phyloP scores from a whole-genome alignment of 1,140 invertebrate genomes.

The Drosophila murphyi region DNA sequence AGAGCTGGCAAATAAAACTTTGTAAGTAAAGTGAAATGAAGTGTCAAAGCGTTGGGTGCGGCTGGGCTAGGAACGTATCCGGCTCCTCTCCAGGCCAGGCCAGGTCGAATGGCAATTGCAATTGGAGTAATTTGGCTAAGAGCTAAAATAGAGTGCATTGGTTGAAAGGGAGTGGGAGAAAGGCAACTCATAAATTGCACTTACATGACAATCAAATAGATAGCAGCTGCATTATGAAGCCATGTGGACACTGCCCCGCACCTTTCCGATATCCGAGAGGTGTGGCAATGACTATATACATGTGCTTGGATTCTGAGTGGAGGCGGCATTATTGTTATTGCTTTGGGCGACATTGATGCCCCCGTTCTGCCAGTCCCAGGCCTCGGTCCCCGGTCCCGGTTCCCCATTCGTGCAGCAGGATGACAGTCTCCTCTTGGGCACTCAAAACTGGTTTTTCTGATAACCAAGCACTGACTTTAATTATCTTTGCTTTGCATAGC shows the following conservation, averaged over 20 bases:
- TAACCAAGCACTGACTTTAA: constrained; percentile 15
- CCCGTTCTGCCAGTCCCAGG: constrained; percentile 3
- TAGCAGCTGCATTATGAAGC: constrained; percentile 30
- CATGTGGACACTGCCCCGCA: neutral
- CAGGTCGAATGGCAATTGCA: constrained; percentile 43
- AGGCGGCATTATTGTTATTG: constrained; percentile 42
- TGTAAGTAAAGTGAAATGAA: constrained; percentile 70
- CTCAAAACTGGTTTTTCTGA: constrained; percentile 27
- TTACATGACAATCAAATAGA: constrained; percentile 69
- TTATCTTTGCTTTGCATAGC: constrained; percentile 6
- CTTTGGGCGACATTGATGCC: constrained; percentile 28
- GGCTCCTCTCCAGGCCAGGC: constrained; percentile 26
- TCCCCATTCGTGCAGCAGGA: constrained; percentile 1
- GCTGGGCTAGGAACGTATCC: constrained; percentile 18
- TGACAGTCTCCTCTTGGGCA: constrained; percentile 8
- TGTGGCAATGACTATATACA: constrained; percentile 31
- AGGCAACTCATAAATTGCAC: constrained; percentile 54
- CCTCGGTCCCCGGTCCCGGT: neutral
- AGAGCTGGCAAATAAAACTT: constrained; percentile 35
- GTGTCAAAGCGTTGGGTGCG: constrained; percentile 67
- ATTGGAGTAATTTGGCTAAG: constrained; percentile 72
- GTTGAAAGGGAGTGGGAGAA: neutral
- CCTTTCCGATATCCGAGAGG: constrained; percentile 29
- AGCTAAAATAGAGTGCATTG: constrained; percentile 30
- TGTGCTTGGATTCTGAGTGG: constrained; percentile 45